Base-by-base conservation (phyloP, 2,888 invertebrate genomes). In the Sesamia inferens region DNA sequence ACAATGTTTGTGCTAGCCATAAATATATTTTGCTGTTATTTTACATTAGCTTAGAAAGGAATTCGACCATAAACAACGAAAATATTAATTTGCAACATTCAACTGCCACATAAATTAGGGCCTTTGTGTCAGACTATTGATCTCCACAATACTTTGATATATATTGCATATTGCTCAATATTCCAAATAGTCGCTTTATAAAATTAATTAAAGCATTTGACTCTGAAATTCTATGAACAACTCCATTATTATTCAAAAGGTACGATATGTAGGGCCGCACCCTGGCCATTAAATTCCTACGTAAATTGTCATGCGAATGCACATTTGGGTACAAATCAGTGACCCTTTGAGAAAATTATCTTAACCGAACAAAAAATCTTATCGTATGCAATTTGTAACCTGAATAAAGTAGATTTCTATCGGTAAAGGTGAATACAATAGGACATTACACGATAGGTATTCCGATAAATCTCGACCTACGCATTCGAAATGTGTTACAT, bases 401-500 rank as follows among this genome's bases (percentile, higher is more conserved):
- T 85, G 88, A 90, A 91, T 91, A 89, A 88, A 87, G 82, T 79
- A 88, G 92, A 92, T 91, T 84, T 88, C 81, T 89, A 91, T 92
- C 89, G 84, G 83, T 86, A 87, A 85, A 71, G 64, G 76, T 82
- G 89, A 91, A 92, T 86, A 93, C 93, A 93, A 93, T 92, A 86
- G 91, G 77, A 91, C 90, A 91, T 91, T 90, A 89, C 87, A 86
- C 78, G 88, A 87, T 91, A 87, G 80, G 86, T 89, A 88, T 89
- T 89, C 85, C 86, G 89, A 90, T 90, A 90, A 90, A 90, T 89
- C 87, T 87, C 89, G 51, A 87, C 92, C 91, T 91, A 92, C 92
- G 89, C 92, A 82, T 87, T 88, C 84, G 76, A 89, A 88, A 90
- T 89, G 88, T 88, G 85, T 85, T 85, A 83, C 82, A 83, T 88